Base-by-base conservation (phyloP, 2,113 vertebrate species). In the Ranitomeya variabilis region DNA sequence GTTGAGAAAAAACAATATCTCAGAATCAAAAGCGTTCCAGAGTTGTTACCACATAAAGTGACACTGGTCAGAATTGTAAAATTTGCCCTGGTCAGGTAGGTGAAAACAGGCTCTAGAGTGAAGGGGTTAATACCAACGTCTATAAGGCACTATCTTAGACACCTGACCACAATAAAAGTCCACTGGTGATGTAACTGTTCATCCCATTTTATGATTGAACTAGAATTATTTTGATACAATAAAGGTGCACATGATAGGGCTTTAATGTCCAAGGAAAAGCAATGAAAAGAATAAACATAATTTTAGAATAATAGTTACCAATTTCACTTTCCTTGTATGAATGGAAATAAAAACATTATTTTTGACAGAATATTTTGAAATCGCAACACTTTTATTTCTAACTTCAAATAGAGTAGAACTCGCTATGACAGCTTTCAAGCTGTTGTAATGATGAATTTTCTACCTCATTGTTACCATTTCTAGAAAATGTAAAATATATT, bases 361-460 rank as follows among this genome's bases (percentile, higher is more conserved):
- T 74, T 74, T 74, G 31, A 74, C 31, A 74, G 71, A 45, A 9
- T 18, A 51, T 51, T 73, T 73, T 74, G 71, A 74, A 74, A 74
- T 19, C 71, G 16, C 45, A 74, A 74, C 37, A 74, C 71, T 74
- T 31, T 74, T 74, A 45, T 76, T 76, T 76, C 23, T 76, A 52
- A 18, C 45, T 51, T 21, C 45, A 52, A 52, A 21, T 52, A 76
- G 37, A 21, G 73, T 52, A 76, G 45, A 76, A 52, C 45, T 76
- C 45, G 37, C 52, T 76, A 76, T 76, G 73, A 76, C 73, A 76
- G 73, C 45, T 21, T 76, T 19, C 73, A 52, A 76, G 73, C 45
- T 52, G 73, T 52, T 76, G 73, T 76, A 52, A 51, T 51, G 45
- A 76, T 52, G 37, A 76, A 16, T 76, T 76, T 52, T 76, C 37